phyloP scores from a whole-genome alignment of 2,888 invertebrate species.

The Synanthedon andrenaeformis region DNA sequence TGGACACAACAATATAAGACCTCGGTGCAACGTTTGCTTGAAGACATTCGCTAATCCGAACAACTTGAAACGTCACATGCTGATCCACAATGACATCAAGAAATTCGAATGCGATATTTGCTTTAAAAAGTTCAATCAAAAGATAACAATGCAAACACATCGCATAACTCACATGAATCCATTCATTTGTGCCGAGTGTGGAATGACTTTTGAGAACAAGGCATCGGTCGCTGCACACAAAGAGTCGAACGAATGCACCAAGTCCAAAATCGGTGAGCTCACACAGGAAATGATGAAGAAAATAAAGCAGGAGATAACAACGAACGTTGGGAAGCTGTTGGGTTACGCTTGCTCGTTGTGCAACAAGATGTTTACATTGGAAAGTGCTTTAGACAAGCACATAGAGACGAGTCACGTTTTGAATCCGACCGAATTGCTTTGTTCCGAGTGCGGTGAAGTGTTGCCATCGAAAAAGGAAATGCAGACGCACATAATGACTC shows the following conservation, averaged over 20 bases:
- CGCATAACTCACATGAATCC: constrained; percentile 51
- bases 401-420: constrained; percentile 49
- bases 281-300: constrained; percentile 57
- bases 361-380: constrained; percentile 60
- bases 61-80: constrained; percentile 62
- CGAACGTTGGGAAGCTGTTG: constrained; percentile 44
- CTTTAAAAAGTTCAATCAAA: constrained; percentile 55
- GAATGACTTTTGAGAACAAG: constrained; percentile 38
- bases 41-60: constrained; percentile 65
- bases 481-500: constrained; percentile 34
- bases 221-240: constrained; percentile 29
- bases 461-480: constrained; percentile 41
- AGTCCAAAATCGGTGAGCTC: constrained; percentile 37
- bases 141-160: constrained; percentile 64
- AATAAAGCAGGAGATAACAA: constrained; percentile 52
- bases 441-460: constrained; percentile 53
- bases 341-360: constrained; percentile 59
- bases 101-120: constrained; percentile 64
- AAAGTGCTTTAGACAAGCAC: constrained; percentile 54
- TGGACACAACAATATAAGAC: constrained; percentile 53
- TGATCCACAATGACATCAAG: constrained; percentile 54
- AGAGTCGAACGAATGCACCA: constrained; percentile 34
- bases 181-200: constrained; percentile 46
- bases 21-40: constrained; percentile 44
- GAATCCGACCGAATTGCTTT: constrained; percentile 37